phyloP scores from a whole-genome alignment of 2,888 invertebrate species.

The Cephus nigrinus region DNA sequence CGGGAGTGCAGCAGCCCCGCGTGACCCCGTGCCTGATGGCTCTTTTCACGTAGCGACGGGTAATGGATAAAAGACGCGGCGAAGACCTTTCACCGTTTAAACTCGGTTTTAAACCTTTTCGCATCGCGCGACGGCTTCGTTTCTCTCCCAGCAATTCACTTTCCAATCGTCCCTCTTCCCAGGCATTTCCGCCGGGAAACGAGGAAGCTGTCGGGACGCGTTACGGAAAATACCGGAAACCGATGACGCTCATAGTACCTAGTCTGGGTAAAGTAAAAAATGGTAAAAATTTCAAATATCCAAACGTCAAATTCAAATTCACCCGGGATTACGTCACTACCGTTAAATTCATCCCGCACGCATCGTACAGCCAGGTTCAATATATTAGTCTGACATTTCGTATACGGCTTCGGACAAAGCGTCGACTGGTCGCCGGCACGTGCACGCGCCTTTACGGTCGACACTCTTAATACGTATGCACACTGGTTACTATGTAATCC shows the following conservation, averaged over 20 bases:
- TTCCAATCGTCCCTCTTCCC: constrained; percentile 35
- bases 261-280: too few species aligned
- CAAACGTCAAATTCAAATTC: neutral
- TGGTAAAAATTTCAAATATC: accelerated
- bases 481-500: neutral
- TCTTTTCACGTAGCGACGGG: neutral
- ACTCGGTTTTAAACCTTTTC: constrained; percentile 18
- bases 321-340: neutral
- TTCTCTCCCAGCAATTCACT: constrained; percentile 30
- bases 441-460: constrained; percentile 14
- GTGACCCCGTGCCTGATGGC: neutral
- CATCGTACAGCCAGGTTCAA: neutral
- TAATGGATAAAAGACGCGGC: neutral
- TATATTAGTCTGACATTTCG: neutral
- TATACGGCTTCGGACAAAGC: constrained; percentile 5
- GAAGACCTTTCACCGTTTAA: constrained; percentile 10
- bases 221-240: neutral
- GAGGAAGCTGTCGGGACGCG: neutral
- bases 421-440: constrained; percentile 16
- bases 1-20: neutral
- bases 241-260: too few species aligned
- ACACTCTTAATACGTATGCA: neutral
- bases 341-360: neutral
- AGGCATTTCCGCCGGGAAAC: neutral
- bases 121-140: constrained; percentile 20